Percentiles rank a stretch among this genome's conserved stretches.
Evolutionary conservation across 2,797 vertebrate genomes (phyloP).

Genomic region (Danio aesculapii): DNA sequence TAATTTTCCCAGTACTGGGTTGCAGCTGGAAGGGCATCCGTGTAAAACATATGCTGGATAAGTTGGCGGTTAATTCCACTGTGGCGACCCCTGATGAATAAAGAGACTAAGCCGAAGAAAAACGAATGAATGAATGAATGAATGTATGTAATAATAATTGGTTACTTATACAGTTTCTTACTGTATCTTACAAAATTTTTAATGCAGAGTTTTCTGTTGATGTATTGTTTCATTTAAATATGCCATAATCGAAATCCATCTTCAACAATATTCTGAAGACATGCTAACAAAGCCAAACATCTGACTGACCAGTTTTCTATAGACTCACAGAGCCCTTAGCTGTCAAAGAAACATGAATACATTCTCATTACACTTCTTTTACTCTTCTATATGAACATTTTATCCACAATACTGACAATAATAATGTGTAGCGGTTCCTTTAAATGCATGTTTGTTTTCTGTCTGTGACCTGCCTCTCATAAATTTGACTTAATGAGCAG

Average conservation of each 20-base stretch:
- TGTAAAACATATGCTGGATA: too few species aligned
- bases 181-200: not conserved
- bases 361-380: not conserved
- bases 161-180: not conserved
- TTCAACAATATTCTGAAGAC: not conserved
- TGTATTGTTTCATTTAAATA: conserved; percentile 4
- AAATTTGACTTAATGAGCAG: not conserved
- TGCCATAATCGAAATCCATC: not conserved
- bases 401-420: not conserved
- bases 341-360: not conserved
- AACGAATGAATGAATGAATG: too few species aligned
- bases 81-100: too few species aligned
- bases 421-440: not conserved
- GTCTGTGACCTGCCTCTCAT: not conserved
- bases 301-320: too few species aligned
- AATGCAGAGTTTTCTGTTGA: not conserved
- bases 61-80: too few species aligned
- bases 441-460: conserved; percentile 5
- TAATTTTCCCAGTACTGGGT: too few species aligned
- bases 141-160: not conserved
- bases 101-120: too few species aligned
- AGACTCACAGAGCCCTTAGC: not conserved
- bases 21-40: too few species aligned
- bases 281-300: not conserved
- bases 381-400: not conserved